Evolutionary conservation across 2,113 vertebrate genomes (phyloP), one percentile per base, ranked within the genome.

Genomic region (Urocynchramus pylzowi): DNA sequence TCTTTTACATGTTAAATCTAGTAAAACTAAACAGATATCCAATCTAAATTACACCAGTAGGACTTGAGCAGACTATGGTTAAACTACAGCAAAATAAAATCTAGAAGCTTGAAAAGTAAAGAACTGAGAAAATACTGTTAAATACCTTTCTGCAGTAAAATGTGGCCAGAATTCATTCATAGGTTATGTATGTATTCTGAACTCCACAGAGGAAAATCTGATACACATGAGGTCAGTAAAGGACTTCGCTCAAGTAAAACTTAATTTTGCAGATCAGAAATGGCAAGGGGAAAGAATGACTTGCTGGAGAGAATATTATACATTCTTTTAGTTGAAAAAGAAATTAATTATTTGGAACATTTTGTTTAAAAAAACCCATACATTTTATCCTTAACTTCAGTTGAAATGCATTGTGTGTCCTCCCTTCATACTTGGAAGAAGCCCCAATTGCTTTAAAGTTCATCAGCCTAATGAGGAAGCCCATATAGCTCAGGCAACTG

Each of bases 401-500:
- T 67, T 91, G 68, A 83, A 95, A 94, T 91, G 59, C 64, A 88
- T 56, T 49, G 22, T 67, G 31, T 10, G 7, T 73, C 71, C 73
- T 87, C 61, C 65, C 71, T 94, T 87, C 78, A 45, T 74, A 89
- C 35, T 96, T 95, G 94, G 90, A 97, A 96, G 65, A 57, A 78
- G 17, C 78, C 61, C 44, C 70, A 87, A 83, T 39, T 53, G 42
- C 82, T 94, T 83, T 96, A 75, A 94, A 88, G 78, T 84, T 97
- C 77, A 89, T 96, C 95, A 94, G 77, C 56, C 68, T 97, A 96
- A 96, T 95, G 86, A 96, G 56, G 31, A 70, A 93, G 81, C 37
- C 84, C 87, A 93, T 89, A 87, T 2, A 93, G 71, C 67, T 87
- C 63, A 84, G 61, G 65, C 75, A 96, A 47, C 28, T 76, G 77